These are phyloP conservation scores for Halocaridina rubra DNA, from an alignment of 2,888 invertebrate genomes.

Conservation along the genomic window DNA sequence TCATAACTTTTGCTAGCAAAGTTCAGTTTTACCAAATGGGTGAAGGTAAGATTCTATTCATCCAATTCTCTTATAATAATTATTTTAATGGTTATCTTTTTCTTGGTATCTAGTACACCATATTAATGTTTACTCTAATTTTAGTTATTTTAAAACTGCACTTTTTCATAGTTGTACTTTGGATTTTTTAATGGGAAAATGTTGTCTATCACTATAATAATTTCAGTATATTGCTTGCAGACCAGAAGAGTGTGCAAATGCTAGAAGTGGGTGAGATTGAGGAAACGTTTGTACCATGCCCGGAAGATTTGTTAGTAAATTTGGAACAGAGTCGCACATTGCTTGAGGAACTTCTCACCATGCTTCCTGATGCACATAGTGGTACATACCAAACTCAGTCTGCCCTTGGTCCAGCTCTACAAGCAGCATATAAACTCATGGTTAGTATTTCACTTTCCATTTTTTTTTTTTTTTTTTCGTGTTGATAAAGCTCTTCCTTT, in stretches of 20 bases:
- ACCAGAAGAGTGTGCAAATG: slow-evolving; percentile 53
- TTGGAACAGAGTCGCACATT: slow-evolving; percentile 85
- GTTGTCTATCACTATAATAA: no score
- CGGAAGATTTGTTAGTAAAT: slow-evolving; percentile 92
- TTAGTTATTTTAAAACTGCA: neutral
- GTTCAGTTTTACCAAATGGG: slow-evolving; percentile 86
- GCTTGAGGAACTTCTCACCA: slow-evolving; percentile 79
- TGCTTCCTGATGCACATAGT: slow-evolving; percentile 81
- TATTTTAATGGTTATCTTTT: no score
- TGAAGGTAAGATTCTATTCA: slow-evolving; percentile 64
- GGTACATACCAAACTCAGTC: slow-evolving; percentile 76
- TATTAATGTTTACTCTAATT: neutral
- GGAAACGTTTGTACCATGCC: slow-evolving; percentile 95
- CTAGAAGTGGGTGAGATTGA: slow-evolving; percentile 64
- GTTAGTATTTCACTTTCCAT: slow-evolving; percentile 71
- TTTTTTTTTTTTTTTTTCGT: no score
- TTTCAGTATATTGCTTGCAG: no score
- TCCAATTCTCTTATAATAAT: neutral
- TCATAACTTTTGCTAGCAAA: slow-evolving; percentile 90
- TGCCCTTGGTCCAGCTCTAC: slow-evolving; percentile 92
- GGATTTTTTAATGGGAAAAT: no score
- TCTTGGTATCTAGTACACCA: no score
- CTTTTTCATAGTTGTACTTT: neutral
- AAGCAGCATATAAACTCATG: slow-evolving; percentile 92
- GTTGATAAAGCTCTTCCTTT: no score